Percentiles rank a stretch among this genome's conserved stretches.
These are phyloP conservation scores for Muraenolepis orangiensis DNA, from an alignment of 2,797 vertebrate species.

Conservation along the genomic window DNA sequence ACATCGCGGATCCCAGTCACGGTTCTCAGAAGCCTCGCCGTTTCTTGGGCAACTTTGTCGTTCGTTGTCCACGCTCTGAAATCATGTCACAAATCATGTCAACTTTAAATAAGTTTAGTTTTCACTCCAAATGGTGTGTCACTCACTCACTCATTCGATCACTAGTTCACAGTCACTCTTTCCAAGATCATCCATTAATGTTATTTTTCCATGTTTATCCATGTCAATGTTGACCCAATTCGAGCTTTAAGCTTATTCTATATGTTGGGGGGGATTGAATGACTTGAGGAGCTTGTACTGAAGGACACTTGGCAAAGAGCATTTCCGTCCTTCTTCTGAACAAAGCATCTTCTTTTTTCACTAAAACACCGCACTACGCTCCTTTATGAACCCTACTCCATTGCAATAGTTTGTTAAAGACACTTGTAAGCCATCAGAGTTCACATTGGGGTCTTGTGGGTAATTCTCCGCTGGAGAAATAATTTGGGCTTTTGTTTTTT, in stretches of 20 bases:
- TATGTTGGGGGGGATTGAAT: background rate
- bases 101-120: conserved; percentile 36
- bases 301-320: background rate
- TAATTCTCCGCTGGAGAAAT: too few relatives aligned
- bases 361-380: too few relatives aligned
- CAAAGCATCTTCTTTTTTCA: too few relatives aligned
- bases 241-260: background rate
- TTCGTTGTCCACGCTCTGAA: conserved; percentile 69
- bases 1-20: conserved; percentile 60
- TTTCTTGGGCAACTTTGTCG: conserved; percentile 55
- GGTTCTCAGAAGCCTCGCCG: conserved; percentile 48
- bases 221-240: background rate
- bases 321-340: too few relatives aligned
- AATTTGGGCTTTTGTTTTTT: too few relatives aligned
- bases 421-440: too few relatives aligned
- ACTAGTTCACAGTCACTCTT: too few relatives aligned
- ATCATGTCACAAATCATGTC: conserved; percentile 69
- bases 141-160: background rate
- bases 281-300: background rate
- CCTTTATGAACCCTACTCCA: too few relatives aligned
- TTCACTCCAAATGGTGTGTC: background rate
- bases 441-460: too few relatives aligned
- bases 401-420: too few relatives aligned
- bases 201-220: too few relatives aligned
- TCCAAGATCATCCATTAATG: background rate